phyloP scores from a whole-genome alignment of 2,888 invertebrate species.

The Embidobia sp. region DNA sequence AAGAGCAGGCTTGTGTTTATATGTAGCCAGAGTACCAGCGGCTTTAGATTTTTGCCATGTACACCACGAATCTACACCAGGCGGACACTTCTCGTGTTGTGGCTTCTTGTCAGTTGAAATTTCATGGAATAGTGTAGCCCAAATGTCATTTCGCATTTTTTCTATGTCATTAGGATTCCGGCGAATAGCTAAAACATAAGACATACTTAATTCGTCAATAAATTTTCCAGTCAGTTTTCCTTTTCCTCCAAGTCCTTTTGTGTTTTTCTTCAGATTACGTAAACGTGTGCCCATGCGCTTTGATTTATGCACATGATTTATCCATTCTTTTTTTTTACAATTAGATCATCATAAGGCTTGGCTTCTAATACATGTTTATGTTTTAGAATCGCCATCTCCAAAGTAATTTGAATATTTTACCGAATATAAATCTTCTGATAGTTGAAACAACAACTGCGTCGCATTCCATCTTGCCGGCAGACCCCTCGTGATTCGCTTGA shows the following conservation, averaged over 20 bases:
- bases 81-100: constrained; percentile 59
- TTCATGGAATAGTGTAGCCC: constrained; percentile 61
- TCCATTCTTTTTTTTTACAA: constrained; percentile 45
- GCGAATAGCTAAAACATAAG: constrained; percentile 53
- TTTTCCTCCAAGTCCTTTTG: constrained; percentile 43
- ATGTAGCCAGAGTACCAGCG: constrained; percentile 12
- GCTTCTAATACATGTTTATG: constrained; percentile 44
- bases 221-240: constrained; percentile 47
- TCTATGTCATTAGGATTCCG: constrained; percentile 58
- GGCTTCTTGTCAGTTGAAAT: constrained; percentile 58
- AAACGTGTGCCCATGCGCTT: no score
- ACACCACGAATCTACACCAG: constrained; percentile 63
- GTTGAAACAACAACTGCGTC: no score
- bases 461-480: constrained; percentile 24
- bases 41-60: constrained; percentile 60
- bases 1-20: constrained; percentile 37
- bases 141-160: constrained; percentile 61
- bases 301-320: no score
- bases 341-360: constrained; percentile 35
- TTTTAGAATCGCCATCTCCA: no score
- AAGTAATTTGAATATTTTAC: no score
- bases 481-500: constrained; percentile 26
- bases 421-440: constrained; percentile 23
- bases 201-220: constrained; percentile 47
- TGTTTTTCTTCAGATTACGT: constrained; percentile 43